Evolutionary conservation across 2,888 invertebrate species (phyloP), one percentile per base, ranked within the genome.

Genomic region (Meiosimyza decipiens): DNA sequence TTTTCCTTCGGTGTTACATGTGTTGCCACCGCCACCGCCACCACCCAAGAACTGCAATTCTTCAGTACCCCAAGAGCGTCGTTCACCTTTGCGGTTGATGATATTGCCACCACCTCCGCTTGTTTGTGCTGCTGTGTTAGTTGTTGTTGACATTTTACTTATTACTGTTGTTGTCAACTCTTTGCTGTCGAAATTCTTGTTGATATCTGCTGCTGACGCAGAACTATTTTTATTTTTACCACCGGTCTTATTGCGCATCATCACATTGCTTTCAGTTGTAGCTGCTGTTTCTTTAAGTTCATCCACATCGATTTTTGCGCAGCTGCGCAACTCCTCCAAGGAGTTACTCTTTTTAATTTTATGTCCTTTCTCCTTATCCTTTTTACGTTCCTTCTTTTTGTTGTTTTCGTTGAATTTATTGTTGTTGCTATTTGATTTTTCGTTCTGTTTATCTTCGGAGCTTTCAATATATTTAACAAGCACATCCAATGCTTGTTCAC

Each of bases 391-490:
- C 65, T 90, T 89, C 70, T 81, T 80, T 79, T 77, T 83, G 78
- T 66, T 77, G 18, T 73, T 75, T 40, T 80, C 79, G 18, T 74
- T 74, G 18, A 77, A 72, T 68, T 78, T 77, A 3, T 70, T 67
- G 51, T 51, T 69, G 50, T 59, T 59, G 71, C 49, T 50, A 6
- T 15, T 16, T 11, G 50, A 15, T 18, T 70, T 54, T 16, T 70
- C 52, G 11, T 47, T 57, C 18, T 70, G 70, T 54, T 89, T 88
- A 83, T 89, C 89, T 12, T 82, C 82, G 51, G 82, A 88, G 70
- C 92, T 92, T 82, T 94, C 94, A 76, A 95, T 95, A 83, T 92
- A 95, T 78, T 93, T 92, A 75, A 95, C 89, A 77, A 95, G 88
- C 82, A 91, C 92, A 83, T 94, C 92, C 54, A 95, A 90, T 78